These are phyloP conservation scores for Protomyctophum bolini DNA, from an alignment of 2,113 vertebrate species.

Conservation along the genomic window DNA sequence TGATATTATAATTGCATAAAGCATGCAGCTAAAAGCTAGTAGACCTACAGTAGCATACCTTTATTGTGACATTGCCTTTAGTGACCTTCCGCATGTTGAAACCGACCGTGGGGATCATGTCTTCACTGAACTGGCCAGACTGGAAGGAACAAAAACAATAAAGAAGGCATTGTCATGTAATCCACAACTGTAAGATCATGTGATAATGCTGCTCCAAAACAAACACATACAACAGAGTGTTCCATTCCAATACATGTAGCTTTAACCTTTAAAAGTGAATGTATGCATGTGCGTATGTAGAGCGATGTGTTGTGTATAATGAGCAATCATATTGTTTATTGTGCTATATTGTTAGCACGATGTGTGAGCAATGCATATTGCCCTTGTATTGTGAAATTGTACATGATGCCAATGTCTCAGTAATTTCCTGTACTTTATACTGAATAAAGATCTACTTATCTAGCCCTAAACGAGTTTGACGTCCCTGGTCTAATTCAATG, in stretches of 20 bases:
- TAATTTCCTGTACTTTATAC: no score
- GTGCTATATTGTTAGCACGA: no score
- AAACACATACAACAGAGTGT: not conserved
- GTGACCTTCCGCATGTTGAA: slow-evolving; percentile 90
- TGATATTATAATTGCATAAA: not conserved
- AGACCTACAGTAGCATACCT: slow-evolving; percentile 59
- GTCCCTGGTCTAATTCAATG: no score
- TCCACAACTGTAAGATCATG: not conserved
- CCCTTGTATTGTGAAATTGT: no score
- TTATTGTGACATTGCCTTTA: slow-evolving; percentile 84
- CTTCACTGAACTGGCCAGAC: slow-evolving; percentile 89
- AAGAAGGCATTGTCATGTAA: not conserved
- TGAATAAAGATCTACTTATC: not conserved
- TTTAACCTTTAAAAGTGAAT: no score
- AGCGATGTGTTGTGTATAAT: no score
- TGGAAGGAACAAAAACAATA: slow-evolving; percentile 42
- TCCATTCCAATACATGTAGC: not conserved
- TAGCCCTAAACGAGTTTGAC: no score
- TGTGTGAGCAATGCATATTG: no score
- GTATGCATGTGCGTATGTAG: no score
- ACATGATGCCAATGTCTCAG: no score
- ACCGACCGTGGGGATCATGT: slow-evolving; percentile 90
- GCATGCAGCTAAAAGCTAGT: not conserved
- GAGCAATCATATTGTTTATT: no score
- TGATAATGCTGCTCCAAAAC: not conserved